phyloP scores from a whole-genome alignment of 1,140 invertebrate genomes.

The Bombus confusus region DNA sequence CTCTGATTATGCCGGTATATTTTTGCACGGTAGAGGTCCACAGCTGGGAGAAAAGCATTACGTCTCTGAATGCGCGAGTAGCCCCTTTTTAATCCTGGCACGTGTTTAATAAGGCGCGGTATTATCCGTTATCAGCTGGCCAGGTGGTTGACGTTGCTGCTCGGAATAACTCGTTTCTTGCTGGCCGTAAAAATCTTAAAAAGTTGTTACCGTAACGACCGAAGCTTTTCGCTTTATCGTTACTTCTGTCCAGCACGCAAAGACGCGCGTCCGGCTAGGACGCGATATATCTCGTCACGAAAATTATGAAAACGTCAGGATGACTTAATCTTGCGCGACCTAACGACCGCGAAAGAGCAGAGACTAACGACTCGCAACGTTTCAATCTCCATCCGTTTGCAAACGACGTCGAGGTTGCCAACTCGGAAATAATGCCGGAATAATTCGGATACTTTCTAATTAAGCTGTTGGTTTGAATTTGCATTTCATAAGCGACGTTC shows the following conservation, averaged over 20 bases:
- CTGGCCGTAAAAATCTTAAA: slow-evolving; percentile 14
- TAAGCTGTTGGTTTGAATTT: slow-evolving; percentile 13
- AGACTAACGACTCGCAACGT: not conserved
- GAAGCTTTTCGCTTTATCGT: not conserved
- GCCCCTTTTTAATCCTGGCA: slow-evolving; percentile 45
- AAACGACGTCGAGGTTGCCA: not conserved
- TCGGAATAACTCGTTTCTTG: not conserved
- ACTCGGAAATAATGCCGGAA: not conserved
- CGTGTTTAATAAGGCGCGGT: slow-evolving; percentile 47
- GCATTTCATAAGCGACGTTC: slow-evolving; percentile 24
- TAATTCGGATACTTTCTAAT: slow-evolving; percentile 14
- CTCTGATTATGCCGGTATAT: not conserved
- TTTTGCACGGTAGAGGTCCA: not conserved
- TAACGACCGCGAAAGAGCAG: not conserved
- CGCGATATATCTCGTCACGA: not conserved
- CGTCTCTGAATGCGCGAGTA: slow-evolving; percentile 33
- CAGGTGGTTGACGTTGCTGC: not conserved
- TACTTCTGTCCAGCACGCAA: not conserved
- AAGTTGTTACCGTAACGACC: not conserved
- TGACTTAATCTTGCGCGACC: not conserved
- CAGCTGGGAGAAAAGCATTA: not conserved
- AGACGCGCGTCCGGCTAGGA: not conserved
- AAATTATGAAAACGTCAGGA: not conserved
- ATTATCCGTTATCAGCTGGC: slow-evolving; percentile 16
- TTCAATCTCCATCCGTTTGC: not conserved